These are phyloP conservation scores for Zygothrica quintamaculata DNA, from an alignment of 2,888 invertebrate genomes.

Conservation along the genomic window DNA sequence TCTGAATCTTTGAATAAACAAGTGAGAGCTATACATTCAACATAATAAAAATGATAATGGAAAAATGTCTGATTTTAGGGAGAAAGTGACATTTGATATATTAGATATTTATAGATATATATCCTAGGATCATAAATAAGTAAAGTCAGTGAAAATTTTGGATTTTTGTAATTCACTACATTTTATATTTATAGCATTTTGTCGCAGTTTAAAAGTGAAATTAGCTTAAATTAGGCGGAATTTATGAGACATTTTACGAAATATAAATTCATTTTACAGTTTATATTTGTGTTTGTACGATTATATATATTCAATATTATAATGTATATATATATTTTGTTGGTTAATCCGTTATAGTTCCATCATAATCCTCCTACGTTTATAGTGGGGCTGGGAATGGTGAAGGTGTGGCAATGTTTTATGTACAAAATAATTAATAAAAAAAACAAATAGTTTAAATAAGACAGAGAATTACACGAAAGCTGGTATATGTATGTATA, in stretches of 20 bases:
- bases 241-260: constrained; percentile 59
- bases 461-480: constrained; percentile 69
- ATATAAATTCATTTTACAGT: constrained; percentile 56
- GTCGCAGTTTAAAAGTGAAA: constrained; percentile 73
- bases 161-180: constrained; percentile 82
- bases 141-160: constrained; percentile 21
- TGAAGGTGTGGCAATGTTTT: constrained; percentile 49
- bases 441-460: constrained; percentile 34
- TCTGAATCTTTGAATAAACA: too few relatives aligned
- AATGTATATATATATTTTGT: not conserved
- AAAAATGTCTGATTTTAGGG: too few relatives aligned
- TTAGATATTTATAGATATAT: not conserved
- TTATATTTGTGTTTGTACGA: constrained; percentile 46
- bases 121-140: constrained; percentile 8
- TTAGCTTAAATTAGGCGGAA: constrained; percentile 78
- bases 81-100: not conserved
- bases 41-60: not conserved
- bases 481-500: constrained; percentile 50
- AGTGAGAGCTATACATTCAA: too few relatives aligned
- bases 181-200: constrained; percentile 82
- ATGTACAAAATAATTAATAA: constrained; percentile 67
- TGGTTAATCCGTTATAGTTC: constrained; percentile 36
- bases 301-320: constrained; percentile 38
- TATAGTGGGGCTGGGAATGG: constrained; percentile 57
- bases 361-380: constrained; percentile 27